Base-by-base conservation (phyloP, 2,888 invertebrate species). In the Tachina grossa region DNA sequence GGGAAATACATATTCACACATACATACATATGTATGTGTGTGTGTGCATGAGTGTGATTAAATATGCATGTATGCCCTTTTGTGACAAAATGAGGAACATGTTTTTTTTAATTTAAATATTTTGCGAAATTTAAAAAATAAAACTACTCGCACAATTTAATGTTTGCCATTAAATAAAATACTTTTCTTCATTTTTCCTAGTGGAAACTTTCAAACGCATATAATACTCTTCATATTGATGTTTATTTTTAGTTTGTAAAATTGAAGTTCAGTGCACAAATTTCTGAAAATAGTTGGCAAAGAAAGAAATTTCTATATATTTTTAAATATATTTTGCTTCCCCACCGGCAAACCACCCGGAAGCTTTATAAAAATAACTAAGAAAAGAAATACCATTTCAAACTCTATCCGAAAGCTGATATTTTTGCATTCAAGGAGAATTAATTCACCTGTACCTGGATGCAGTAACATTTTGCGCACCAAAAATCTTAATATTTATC, bases 261-360 rank as follows among this genome's bases (percentile, higher is more conserved):
- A 61, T 61, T 78, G 51, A 78, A 78, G 78, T 78, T 78, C 49
- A 77, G 5, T 19, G 57, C 45, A 76, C 41, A 55, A 39, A 55
- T 31, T 49, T 41, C 11, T 8, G 14, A 53, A 68, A 77, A 57
- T 49, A 41, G 43, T 68, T 66, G 47, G 55, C 57, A 66, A 53
- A 39, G 11, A n/a, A 9, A 47, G 16, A 14, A 14, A 55, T 14
- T 45, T 57, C 9, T 57, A 45, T 45, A 22, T 39, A 57, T 57
- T 57, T 22, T 22, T 5, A 59, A 61, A 61, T 61, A 61, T 10
- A 49, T 53, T 53, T 53, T 53, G 19, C 11, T 53, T 43, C 10
- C 16, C 16, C 43, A 6, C 43, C 16, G 16, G 14, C 4, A 66
- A 66, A 31, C 13, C 43, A 66, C 49, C 10, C 66, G 66, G 49